phyloP scores from a whole-genome alignment of 2,888 invertebrate genomes.

The Drosophila mimica region DNA sequence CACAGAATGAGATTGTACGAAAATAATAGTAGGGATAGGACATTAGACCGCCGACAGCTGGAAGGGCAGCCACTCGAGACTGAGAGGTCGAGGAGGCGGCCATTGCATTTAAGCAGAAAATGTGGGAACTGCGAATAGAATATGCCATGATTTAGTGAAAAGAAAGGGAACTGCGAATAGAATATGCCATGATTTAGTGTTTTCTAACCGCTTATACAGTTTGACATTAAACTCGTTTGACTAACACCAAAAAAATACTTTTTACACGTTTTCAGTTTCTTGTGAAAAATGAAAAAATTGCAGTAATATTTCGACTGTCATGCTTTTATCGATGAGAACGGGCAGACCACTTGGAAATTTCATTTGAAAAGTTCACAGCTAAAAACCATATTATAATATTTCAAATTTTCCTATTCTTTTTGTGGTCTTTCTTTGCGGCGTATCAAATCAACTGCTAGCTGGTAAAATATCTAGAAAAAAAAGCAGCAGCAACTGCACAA shows the following conservation, averaged over 20 bases:
- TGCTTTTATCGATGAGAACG: constrained; percentile 35
- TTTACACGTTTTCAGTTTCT: constrained; percentile 6
- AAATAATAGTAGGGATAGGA: constrained; percentile 20
- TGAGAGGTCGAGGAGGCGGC: constrained; percentile 47
- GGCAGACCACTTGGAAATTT: constrained; percentile 8
- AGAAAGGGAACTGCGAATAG: constrained; percentile 37
- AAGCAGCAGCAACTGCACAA: constrained; percentile 63
- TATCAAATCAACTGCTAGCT: constrained; percentile 61
- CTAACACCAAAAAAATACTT: constrained; percentile 17
- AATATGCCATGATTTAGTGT: constrained; percentile 65
- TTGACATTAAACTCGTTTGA: constrained; percentile 46
- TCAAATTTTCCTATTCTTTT: constrained; percentile 39
- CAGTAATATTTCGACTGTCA: constrained; percentile 29
- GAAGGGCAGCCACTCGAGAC: constrained; percentile 63
- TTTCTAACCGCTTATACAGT: constrained; percentile 62
- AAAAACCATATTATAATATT: constrained; percentile 52
- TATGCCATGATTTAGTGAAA: constrained; percentile 63
- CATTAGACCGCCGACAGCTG: constrained; percentile 32
- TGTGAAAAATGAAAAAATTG: constrained; percentile 17
- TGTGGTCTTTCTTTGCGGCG: constrained; percentile 46
- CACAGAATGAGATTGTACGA: constrained; percentile 19
- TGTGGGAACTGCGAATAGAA: constrained; percentile 41
- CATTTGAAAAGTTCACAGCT: constrained; percentile 23
- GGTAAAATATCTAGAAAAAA: constrained; percentile 59
- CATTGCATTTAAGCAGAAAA: constrained; percentile 77